Percentiles rank a stretch among this genome's conserved stretches.
Conservation (phyloP, 2,113 vertebrate species). For the Theristicus caerulescens region DNA sequence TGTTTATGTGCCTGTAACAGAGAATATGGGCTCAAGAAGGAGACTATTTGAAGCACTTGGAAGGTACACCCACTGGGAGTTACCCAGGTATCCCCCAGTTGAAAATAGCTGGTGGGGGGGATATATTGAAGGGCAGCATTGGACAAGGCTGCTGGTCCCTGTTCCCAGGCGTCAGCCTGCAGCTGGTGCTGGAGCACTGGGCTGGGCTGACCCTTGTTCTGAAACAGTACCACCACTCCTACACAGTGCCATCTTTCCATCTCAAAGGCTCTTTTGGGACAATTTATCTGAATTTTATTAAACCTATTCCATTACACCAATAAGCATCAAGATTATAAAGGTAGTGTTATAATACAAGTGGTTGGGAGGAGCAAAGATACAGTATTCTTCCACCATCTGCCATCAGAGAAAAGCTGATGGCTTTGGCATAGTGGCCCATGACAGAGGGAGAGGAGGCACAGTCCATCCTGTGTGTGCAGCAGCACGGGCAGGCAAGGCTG, state of each 20-base stretch:
- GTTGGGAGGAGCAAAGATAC: not conserved
- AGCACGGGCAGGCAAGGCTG: not conserved
- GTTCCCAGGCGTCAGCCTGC: not conserved
- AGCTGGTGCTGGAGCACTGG: not conserved
- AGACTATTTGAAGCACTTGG: not conserved
- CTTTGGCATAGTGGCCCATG: not conserved
- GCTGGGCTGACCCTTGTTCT: not conserved
- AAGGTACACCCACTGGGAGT: not conserved
- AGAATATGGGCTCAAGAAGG: not conserved
- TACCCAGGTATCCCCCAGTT: not conserved
- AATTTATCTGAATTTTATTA: not conserved
- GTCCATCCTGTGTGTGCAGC: not conserved
- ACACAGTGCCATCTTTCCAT: not conserved
- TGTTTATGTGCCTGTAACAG: not conserved
- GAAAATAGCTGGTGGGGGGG: not conserved
- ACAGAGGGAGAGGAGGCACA: fast-evolving
- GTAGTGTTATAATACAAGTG: not conserved
- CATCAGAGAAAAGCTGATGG: not conserved
- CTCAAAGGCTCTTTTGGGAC: not conserved
- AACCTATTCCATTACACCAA: not conserved
- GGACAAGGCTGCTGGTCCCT: too few relatives aligned
- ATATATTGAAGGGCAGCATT: not conserved
- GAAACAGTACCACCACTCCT: not conserved
- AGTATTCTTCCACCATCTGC: not conserved
- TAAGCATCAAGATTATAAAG: not conserved